phyloP scores from a whole-genome alignment of 2,888 invertebrate genomes.

The Drosophila sordidula region DNA sequence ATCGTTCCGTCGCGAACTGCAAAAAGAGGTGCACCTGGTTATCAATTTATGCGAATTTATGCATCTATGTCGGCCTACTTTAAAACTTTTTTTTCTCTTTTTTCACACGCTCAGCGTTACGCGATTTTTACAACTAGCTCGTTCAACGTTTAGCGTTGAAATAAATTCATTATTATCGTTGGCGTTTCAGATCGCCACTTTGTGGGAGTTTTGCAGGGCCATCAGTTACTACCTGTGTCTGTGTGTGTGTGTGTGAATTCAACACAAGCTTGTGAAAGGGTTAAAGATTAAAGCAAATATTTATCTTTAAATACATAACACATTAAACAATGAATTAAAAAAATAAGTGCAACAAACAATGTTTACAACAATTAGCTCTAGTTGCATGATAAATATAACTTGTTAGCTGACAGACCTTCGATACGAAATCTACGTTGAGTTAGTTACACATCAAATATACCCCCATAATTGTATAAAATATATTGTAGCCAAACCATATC shows the following conservation, averaged over 20 bases:
- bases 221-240: slow-evolving; percentile 13
- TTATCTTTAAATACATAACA: slow-evolving; percentile 42
- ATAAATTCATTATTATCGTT: slow-evolving; percentile 74
- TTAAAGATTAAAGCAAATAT: slow-evolving; percentile 74
- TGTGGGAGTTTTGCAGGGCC: slow-evolving; percentile 49
- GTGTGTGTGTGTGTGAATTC: slow-evolving; percentile 45
- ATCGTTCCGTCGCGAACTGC: slow-evolving; percentile 40
- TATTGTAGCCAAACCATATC: no score
- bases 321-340: slow-evolving; percentile 19
- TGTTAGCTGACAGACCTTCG: background rate
- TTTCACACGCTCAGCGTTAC: slow-evolving; percentile 21
- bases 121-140: slow-evolving; percentile 75
- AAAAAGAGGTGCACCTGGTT: slow-evolving; percentile 12
- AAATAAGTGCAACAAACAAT: slow-evolving; percentile 48
- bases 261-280: slow-evolving; percentile 64
- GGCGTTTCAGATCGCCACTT: slow-evolving; percentile 44
- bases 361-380: slow-evolving; percentile 65
- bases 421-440: background rate
- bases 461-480: no score
- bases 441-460: background rate
- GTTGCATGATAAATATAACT: slow-evolving; percentile 27
- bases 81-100: background rate
- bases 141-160: slow-evolving; percentile 77
- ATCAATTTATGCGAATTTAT: slow-evolving; percentile 22
- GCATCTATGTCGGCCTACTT: slow-evolving; percentile 3